These are phyloP conservation scores for Eristalis pertinax DNA, from an alignment of 2,888 invertebrate species.

Conservation along the genomic window DNA sequence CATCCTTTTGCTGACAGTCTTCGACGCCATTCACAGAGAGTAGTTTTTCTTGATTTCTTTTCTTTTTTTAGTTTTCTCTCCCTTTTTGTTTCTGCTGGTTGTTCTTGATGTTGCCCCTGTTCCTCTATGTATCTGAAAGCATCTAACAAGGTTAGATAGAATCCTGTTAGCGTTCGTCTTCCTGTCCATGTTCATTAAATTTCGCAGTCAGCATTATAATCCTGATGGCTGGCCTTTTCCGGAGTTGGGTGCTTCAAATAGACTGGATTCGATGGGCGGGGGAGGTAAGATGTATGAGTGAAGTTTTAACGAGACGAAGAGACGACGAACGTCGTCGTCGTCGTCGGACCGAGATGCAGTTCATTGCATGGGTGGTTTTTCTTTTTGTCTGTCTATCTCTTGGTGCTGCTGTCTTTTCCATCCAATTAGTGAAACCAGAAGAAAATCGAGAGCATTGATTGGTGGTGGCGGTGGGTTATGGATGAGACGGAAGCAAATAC, in stretches of 20 bases:
- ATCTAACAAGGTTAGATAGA: slow-evolving; percentile 27
- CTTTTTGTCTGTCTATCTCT: neutral
- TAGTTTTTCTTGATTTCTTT: neutral
- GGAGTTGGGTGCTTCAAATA: neutral
- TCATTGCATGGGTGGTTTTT: neutral
- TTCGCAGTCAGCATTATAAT: slow-evolving; percentile 29
- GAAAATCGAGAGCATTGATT: slow-evolving; percentile 37
- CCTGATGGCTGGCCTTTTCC: slow-evolving; percentile 16
- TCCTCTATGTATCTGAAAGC: neutral
- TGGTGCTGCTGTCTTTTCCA: neutral
- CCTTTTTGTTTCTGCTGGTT: neutral
- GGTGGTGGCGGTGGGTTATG: slow-evolving; percentile 20
- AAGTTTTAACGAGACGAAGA: slow-evolving; percentile 6
- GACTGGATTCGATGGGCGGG: neutral
- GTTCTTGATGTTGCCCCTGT: neutral
- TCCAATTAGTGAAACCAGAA: slow-evolving; percentile 33
- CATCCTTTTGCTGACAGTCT: slow-evolving; percentile 7
- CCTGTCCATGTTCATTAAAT: slow-evolving; percentile 33
- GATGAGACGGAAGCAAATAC: neutral
- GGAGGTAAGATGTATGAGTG: neutral
- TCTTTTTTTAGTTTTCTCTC: neutral
- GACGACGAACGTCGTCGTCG: neutral
- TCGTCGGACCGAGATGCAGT: neutral
- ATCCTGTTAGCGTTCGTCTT: slow-evolving; percentile 14
- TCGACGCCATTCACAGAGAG: neutral